These are phyloP conservation scores for Bibio marci DNA, from an alignment of 2,888 invertebrate genomes.

Conservation along the genomic window DNA sequence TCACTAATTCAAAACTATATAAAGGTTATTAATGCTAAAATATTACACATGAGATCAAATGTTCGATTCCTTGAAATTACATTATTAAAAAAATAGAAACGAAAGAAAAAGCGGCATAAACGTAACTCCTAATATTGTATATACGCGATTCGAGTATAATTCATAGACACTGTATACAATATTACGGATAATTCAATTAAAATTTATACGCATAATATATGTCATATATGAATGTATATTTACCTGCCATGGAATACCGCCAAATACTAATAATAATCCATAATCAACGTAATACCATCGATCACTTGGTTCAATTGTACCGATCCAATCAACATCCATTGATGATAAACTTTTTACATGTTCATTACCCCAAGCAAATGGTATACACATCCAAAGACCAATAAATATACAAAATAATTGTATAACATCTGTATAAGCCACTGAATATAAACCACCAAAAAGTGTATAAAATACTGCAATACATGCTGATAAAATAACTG, in stretches of 20 bases:
- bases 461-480: slow-evolving; percentile 96
- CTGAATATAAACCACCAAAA: slow-evolving; percentile 93
- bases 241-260: slow-evolving; percentile 95
- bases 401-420: slow-evolving; percentile 96
- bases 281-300: slow-evolving; percentile 76
- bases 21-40: too few relatives aligned
- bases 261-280: slow-evolving; percentile 76
- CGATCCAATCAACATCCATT: slow-evolving; percentile 83
- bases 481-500: slow-evolving; percentile 87
- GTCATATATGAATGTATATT: slow-evolving; percentile 12
- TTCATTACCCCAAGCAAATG: slow-evolving; percentile 81
- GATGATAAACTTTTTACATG: slow-evolving; percentile 68
- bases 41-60: too few relatives aligned
- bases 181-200: too few relatives aligned
- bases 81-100: too few relatives aligned
- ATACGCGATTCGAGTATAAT: too few relatives aligned
- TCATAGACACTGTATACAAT: too few relatives aligned
- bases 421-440: slow-evolving; percentile 97
- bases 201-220: too few relatives aligned
- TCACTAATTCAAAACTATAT: too few relatives aligned
- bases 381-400: slow-evolving; percentile 96
- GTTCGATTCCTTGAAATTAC: too few relatives aligned
- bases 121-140: too few relatives aligned
- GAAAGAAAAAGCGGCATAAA: too few relatives aligned
- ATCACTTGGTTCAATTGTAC: slow-evolving; percentile 50